Percentiles rank a stretch among this genome's conserved stretches.
phyloP scores from a whole-genome alignment of 2,888 invertebrate species.

The Synanthedon andrenaeformis region DNA sequence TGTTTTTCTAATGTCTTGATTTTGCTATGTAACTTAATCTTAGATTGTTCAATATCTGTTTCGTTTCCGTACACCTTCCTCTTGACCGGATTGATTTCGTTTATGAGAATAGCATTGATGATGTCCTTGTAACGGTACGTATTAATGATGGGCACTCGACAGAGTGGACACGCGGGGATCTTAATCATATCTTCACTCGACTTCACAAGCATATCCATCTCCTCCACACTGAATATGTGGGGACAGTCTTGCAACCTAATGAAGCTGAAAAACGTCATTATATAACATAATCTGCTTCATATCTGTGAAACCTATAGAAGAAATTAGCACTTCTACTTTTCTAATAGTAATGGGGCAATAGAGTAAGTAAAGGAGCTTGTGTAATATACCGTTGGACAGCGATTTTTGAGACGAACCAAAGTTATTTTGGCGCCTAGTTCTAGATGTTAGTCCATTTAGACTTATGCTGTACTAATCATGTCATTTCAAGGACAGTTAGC shows the following conservation, averaged over 20 bases:
- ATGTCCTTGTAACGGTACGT: constrained; percentile 69
- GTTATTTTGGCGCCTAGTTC: too few relatives aligned
- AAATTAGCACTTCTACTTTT: too few relatives aligned
- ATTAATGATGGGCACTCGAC: constrained; percentile 69
- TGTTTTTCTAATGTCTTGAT: constrained; percentile 1
- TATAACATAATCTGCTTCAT: too few relatives aligned
- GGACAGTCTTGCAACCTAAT: constrained; percentile 64
- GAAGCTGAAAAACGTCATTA: constrained; percentile 39
- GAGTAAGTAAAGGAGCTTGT: too few relatives aligned
- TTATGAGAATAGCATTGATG: constrained; percentile 44
- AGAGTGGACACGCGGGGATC: constrained; percentile 67
- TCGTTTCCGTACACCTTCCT: constrained; percentile 38
- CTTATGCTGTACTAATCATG: too few relatives aligned
- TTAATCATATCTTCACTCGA: constrained; percentile 29
- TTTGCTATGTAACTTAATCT: constrained; percentile 11
- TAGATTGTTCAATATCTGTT: constrained; percentile 21
- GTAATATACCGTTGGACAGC: too few relatives aligned
- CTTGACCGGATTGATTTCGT: constrained; percentile 54
- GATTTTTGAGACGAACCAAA: too few relatives aligned
- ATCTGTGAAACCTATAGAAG: too few relatives aligned
- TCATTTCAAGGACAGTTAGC: too few relatives aligned
- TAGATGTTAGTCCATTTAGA: too few relatives aligned
- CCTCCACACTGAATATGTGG: constrained; percentile 57
- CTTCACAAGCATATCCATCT: constrained; percentile 51
- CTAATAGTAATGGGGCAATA: too few relatives aligned